A percentile compares a stretch with the other conserved stretches of the same genome.
These are phyloP conservation scores for Guaruba guarouba DNA, from an alignment of 2,113 vertebrate genomes.

Conservation along the genomic window DNA sequence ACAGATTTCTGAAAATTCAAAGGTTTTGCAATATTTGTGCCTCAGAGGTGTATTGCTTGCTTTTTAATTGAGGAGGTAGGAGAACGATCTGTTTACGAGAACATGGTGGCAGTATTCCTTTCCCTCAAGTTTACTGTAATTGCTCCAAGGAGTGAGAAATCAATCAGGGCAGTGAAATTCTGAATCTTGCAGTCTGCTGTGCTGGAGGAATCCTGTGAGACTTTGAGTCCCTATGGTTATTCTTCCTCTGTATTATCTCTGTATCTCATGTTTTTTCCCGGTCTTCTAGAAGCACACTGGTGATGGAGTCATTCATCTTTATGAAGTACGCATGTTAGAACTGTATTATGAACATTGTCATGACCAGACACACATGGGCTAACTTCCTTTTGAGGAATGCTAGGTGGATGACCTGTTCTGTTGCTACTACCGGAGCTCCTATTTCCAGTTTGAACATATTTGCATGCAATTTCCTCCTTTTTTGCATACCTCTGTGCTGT, in stretches of 20 bases:
- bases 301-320: not conserved
- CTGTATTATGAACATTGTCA: not conserved
- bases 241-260: not conserved
- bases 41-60: not conserved
- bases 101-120: not conserved
- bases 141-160: not conserved
- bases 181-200: not conserved
- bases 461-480: not conserved
- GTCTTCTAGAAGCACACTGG: not conserved
- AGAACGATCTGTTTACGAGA: not conserved
- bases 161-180: not conserved
- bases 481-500: not conserved
- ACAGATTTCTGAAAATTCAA: not conserved
- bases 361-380: not conserved
- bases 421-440: not conserved
- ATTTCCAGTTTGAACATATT: not conserved
- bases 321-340: not conserved
- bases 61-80: not conserved
- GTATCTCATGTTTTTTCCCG: not conserved
- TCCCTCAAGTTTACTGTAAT: not conserved
- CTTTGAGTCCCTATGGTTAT: not conserved
- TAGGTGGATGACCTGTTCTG: not conserved
- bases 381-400: not conserved
- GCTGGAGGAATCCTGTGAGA: not conserved
- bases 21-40: not conserved